Evolutionary conservation across 2,888 invertebrate genomes (phyloP), one percentile per base, ranked within the genome.

Genomic region (Imbricaverruca yamaguchii): DNA sequence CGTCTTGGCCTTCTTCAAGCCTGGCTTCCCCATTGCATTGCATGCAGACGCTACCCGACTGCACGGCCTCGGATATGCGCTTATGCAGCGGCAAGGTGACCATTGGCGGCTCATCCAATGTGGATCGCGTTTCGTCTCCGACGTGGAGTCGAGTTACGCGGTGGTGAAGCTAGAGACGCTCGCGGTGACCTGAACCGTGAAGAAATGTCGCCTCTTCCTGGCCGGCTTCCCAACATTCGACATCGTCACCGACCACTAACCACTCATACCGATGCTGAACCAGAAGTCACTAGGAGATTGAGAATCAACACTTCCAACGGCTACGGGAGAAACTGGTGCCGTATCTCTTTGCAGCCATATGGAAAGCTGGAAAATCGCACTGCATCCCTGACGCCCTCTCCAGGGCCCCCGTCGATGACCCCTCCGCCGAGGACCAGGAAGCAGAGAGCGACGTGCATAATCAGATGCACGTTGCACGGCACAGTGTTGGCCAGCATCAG

Each of bases 301-400:
- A 80, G 61, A 80, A 82, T 61, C 78, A 81, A 53, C 9, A 74
- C 23, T 25, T 81, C 23, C 81, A 80, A 53, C 69, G 81, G 18
- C n/a, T 80, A 23, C 15, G 74, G 55, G 74, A 69, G 61, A 67
- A 69, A 15, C n/a, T 81, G 12, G n/a, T 59, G 57, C 80, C 55
- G n/a, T 81, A 81, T 63, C 10, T 56, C n/a, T 80, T 81, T 59
- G 80, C 61, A 4, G 69, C 61, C 10, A 69, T 74, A n/a, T 80
- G 81, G 80, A 65, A 63, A 1, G 61, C 80, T 39, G 69, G 81
- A 11, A 81, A 80, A 61, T 21, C 7, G 53, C 69, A 78, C 9
- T 74, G 65, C 39, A 65, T 81, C 59, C 69, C 74, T 1, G 80
- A 81, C 55, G 81, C 81, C n/a, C n/a, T n/a, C n/a, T n/a, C n/a